Evolutionary conservation across 2,797 vertebrate genomes (phyloP), one percentile per base, ranked within the genome.

Genomic region (Mallotus villosus): DNA sequence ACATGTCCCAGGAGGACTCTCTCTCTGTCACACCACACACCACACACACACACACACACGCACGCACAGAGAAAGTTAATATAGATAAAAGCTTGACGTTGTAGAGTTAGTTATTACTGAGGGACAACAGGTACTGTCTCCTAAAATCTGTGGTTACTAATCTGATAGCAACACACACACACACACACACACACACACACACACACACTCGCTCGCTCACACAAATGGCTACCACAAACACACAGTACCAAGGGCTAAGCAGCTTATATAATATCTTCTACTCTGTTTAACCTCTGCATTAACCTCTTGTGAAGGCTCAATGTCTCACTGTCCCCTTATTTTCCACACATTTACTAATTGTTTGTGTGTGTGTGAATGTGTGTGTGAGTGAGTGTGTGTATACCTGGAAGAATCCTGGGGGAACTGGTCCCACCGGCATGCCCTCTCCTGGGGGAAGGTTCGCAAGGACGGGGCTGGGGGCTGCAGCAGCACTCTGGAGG

Each of bases 381-480:
- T 57, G 55, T 21, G 17, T 57, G 55, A 22, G 24, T 55, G 60
- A 53, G 60, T 53, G 46, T 57, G 51, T 55, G 51, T 41, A 34
- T 95, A 98, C 97, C 96, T 98, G 97, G 92, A 98, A 97, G 93
- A 97, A 98, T 73, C 96, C 97, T 71, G 97, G 96, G 78, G 97
- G 97, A 74, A 99, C 96, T 68, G 96, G 96, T 78, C 96, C 96
- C 90, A 97, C 95, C 88, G 96, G 96, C 97, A 98, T 97, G 87
- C 97, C 95, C 82, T 98, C 97, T 94, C 96, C 97, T 85, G 97
- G 94, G 88, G 97, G 95, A 87, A 98, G 96, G 91, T 94, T 98
- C 90, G 95, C 97, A 77, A 97, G 94, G 85, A 97, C 95, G 59
- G 97, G 97, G 82, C 96, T 98, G 83, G 97, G 95, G 86, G 96